These are phyloP conservation scores for Sitodiplosis mosellana DNA, from an alignment of 1,140 invertebrate genomes.

Conservation along the genomic window DNA sequence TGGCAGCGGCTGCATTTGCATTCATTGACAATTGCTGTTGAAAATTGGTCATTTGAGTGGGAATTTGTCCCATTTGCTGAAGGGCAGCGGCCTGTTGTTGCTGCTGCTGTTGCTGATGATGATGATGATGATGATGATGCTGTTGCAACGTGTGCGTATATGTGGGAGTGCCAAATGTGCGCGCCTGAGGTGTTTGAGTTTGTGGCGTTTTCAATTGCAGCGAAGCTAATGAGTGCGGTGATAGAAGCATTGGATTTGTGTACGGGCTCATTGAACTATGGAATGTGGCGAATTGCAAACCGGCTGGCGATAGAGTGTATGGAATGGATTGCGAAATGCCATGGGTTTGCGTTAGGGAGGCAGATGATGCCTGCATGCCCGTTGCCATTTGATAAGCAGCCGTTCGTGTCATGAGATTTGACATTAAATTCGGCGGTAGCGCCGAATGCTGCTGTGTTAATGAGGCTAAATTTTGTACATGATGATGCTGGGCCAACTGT, in stretches of 20 bases:
- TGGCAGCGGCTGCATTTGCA: conserved; percentile 8
- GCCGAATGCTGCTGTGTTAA: background rate
- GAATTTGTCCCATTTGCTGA: conserved; percentile 1
- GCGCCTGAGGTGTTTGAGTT: background rate
- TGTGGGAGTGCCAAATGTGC: conserved; percentile 6
- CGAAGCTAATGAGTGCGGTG: background rate
- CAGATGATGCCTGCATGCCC: background rate
- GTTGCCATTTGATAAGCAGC: background rate
- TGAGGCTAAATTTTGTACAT: background rate
- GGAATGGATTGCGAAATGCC: background rate
- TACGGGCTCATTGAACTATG: background rate
- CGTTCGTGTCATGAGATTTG: background rate
- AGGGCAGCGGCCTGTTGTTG: conserved; percentile 9
- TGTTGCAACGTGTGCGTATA: background rate
- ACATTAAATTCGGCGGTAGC: no score
- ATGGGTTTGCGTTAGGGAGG: background rate
- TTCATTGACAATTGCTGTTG: no score
- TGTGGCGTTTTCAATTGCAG: background rate
- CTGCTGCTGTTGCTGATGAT: conserved; percentile 1
- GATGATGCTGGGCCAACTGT: background rate
- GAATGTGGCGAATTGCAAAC: no score
- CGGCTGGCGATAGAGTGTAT: background rate
- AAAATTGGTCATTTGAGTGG: no score
- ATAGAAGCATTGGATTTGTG: background rate
- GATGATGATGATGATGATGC: background rate